A percentile compares a stretch with the other conserved stretches of the same genome.
phyloP scores from a whole-genome alignment of 2,113 vertebrate species.

The Lepidothrix coronata region DNA sequence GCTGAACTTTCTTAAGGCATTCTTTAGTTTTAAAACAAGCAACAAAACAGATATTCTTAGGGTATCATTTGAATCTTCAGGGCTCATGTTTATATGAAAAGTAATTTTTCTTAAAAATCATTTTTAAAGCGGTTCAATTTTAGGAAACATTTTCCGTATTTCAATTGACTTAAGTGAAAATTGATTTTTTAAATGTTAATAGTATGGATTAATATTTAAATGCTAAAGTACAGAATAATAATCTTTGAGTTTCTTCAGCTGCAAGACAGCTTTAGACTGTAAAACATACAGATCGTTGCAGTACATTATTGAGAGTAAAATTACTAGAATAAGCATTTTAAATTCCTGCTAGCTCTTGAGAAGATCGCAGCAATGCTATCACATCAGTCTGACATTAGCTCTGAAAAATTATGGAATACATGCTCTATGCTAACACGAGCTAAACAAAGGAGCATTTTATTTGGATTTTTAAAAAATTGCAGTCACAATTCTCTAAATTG shows the following conservation, averaged over 20 bases:
- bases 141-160: slow-evolving; percentile 7
- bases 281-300: background rate
- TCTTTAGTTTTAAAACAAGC: slow-evolving; percentile 5
- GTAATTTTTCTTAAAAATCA: slow-evolving; percentile 25
- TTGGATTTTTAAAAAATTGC: background rate
- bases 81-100: slow-evolving; percentile 13
- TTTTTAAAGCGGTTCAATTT: background rate
- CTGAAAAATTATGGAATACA: background rate
- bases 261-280: background rate
- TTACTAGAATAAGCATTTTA: background rate
- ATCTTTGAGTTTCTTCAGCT: background rate
- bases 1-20: background rate
- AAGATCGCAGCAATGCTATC: background rate
- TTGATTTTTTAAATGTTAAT: background rate
- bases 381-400: background rate
- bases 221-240: background rate
- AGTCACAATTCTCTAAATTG: background rate
- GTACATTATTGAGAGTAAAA: background rate
- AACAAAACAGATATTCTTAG: background rate
- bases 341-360: background rate
- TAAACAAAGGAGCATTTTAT: background rate
- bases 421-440: background rate
- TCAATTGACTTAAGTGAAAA: slow-evolving; percentile 23
- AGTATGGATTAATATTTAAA: slow-evolving; percentile 24
- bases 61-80: slow-evolving; percentile 17